phyloP scores from a whole-genome alignment of 2,113 vertebrate species.

The Himantopus leucocephalus region DNA sequence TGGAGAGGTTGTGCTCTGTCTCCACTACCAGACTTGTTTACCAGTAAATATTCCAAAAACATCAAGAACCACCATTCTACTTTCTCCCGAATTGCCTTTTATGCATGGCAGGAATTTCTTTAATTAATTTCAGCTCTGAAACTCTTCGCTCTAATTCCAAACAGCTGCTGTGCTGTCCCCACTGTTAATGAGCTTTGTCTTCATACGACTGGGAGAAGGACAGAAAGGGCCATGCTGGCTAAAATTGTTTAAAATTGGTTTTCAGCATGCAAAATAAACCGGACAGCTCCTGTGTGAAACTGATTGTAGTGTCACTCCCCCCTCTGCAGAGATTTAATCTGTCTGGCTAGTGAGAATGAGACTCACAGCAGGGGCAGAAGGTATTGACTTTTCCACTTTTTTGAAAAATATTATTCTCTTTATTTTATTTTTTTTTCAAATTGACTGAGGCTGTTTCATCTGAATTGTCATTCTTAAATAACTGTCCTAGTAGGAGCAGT shows the following conservation, averaged over 20 bases:
- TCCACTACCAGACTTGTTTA: slow-evolving; percentile 13
- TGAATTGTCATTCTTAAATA: slow-evolving; percentile 29
- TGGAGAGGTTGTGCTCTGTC: background rate
- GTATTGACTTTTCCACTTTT: background rate
- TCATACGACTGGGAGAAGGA: background rate
- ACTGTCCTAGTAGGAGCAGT: background rate
- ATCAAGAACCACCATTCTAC: background rate
- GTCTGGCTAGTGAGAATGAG: background rate
- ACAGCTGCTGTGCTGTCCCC: background rate
- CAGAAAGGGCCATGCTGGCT: background rate
- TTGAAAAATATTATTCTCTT: background rate
- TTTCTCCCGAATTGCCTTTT: background rate
- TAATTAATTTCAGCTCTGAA: slow-evolving; percentile 35
- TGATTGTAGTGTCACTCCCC: background rate
- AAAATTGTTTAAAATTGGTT: slow-evolving; percentile 9
- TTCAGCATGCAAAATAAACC: slow-evolving; percentile 19
- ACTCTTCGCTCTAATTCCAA: background rate
- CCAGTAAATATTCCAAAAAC: background rate
- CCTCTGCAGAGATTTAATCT: slow-evolving; percentile 1
- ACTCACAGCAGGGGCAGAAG: slow-evolving; percentile 12
- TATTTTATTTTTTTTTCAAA: background rate
- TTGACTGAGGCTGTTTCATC: background rate
- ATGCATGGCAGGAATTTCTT: slow-evolving; percentile 17
- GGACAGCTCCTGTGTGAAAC: background rate
- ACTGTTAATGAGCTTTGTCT: slow-evolving; percentile 30